Base-by-base conservation (phyloP, 2,888 invertebrate species). In the Macropis europaea region DNA sequence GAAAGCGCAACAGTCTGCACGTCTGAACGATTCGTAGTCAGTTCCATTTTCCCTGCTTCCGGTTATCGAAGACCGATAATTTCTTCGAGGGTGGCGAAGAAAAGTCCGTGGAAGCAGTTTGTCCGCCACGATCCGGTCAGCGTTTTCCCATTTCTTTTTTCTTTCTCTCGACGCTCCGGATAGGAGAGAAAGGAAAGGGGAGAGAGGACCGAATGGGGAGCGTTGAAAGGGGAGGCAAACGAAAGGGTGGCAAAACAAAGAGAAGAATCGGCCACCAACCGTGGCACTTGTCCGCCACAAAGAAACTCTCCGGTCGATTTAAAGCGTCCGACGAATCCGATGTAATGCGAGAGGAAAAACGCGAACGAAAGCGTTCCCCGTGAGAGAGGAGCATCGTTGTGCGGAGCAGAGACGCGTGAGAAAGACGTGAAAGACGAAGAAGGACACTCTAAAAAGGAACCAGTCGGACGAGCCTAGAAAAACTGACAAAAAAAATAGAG, bases 311-410 rank as follows among this genome's bases (percentile, higher is more conserved):
- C 45, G 19, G 38, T 17, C 61, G 45, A 79, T 79, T 43, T 22
- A 19, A 53, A 47, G 30, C 59, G 38, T 56, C 48, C 34, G 52
- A 19, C 45, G 63, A 66, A 62, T 60, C 61, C 40, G 38, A 15
- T 28, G 57, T 26, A 42, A 43, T 54, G 22, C 48, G 48, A 61
- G 34, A 50, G 24, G 57, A 67, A 66, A 69, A 71, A 76, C 47
- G 60, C 50, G 56, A 47, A 66, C 30, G 69, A 76, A 64, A 67
- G 56, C 53, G 64, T 63, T 62, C 54, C 45, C 43, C 52, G 61
- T 26, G 61, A 45, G 61, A 60, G 2, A 4, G 26, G 13, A 15
- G 36, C 52, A 13, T 26, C 52, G 38, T 38, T 36, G 22, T 38
- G 38, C 3, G 9, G 30, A 26, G 43, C 69, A 38, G 17, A 50